phyloP scores from a whole-genome alignment of 2,888 invertebrate species.

The Amphiduros pacificus region DNA sequence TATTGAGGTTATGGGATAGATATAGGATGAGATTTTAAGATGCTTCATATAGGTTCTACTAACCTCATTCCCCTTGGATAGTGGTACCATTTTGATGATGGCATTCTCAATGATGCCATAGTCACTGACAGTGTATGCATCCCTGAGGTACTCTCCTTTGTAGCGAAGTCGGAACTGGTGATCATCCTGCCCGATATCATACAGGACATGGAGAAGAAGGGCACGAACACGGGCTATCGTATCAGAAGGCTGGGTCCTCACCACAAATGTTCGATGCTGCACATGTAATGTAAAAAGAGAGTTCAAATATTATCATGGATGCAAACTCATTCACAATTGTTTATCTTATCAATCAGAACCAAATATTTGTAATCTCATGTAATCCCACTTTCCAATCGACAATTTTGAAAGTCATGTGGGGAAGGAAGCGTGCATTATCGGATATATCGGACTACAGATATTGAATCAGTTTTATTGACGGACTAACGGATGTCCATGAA shows the following conservation, averaged over 20 bases:
- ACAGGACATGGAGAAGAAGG: conserved; percentile 50
- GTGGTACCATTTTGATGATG: conserved; percentile 50
- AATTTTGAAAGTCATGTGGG: background rate
- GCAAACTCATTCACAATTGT: background rate
- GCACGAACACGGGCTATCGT: conserved; percentile 50
- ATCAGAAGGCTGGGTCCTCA: conserved; percentile 41
- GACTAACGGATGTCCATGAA: too few species aligned
- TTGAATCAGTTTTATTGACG: too few species aligned
- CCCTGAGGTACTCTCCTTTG: conserved; percentile 50
- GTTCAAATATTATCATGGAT: background rate
- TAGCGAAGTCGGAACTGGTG: conserved; percentile 52
- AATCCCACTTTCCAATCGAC: background rate
- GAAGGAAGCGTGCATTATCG: too few species aligned
- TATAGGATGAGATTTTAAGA: too few species aligned
- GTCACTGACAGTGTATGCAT: conserved; percentile 47
- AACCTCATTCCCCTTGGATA: too few species aligned
- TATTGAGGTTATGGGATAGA: too few species aligned
- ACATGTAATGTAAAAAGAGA: conserved; percentile 12
- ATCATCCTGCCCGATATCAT: conserved; percentile 48
- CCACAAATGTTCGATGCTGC: conserved; percentile 52
- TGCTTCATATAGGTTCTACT: too few species aligned
- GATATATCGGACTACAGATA: too few species aligned
- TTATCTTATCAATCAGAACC: background rate
- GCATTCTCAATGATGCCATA: conserved; percentile 48
- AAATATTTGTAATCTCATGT: background rate